Base-by-base conservation (phyloP, 2,113 vertebrate species). In the Corythornis vintsioides region DNA sequence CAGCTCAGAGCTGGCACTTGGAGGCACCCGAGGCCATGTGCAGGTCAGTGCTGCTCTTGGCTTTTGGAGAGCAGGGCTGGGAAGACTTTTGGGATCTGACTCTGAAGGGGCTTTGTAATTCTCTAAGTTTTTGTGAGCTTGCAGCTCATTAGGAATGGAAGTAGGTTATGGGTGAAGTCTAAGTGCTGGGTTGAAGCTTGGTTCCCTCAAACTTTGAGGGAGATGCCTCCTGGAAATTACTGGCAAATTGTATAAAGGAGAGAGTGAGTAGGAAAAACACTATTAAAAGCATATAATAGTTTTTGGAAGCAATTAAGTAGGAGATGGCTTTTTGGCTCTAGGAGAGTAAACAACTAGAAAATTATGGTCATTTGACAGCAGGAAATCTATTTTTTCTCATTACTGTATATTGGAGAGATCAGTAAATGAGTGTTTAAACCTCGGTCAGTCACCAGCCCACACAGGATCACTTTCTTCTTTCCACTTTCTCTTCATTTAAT, bases 291-390 rank as follows among this genome's bases (percentile, higher is more conserved):
- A n/a, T 63, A 6, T 24, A 79, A 57, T 28, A 82, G 53, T 40
- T 94, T 84, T 72, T 92, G 74, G 33, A 72, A 82, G 71, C n/a
- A 86, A 47, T 92, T 92, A 93, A 85, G 59, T 69, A 66, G 33
- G 28, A 93, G 67, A 95, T 75, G 43, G 83, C 48, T 78, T 84
- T 86, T 76, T 65, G 10, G 50, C 71, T 89, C 55, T 66, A 56
- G 33, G 77, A 59, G 50, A 82, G 55, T 90, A 96, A 96, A 92
- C 90, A 95, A 66, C 61, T 84, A 59, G 83, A 82, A 87, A 94
- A 90, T 85, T 87, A 78, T 55, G 81, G 83, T 92, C 86, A 95
- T 89, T 92, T 89, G 86, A 84, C 74, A 87, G 78, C 74, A 87
- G 60, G 43, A 93, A 93, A 79, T 90, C 52, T 90, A 65, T 73